A percentile compares a stretch with the other conserved stretches of the same genome.
Evolutionary conservation across 2,797 vertebrate species (phyloP).

Genomic region (Vireo griseus): DNA sequence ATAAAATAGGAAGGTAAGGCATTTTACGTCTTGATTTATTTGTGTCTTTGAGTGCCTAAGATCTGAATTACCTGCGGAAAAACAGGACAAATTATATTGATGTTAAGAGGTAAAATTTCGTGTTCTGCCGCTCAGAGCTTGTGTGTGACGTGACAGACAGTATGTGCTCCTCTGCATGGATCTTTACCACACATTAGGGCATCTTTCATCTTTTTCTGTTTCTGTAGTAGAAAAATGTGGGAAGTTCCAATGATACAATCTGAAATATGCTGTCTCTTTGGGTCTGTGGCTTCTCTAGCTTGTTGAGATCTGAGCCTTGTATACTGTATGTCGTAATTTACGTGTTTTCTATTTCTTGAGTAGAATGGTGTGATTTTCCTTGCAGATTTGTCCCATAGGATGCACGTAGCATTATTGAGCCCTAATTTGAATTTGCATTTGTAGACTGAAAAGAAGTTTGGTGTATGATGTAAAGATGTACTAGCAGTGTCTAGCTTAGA

Average conservation of each 20-base stretch:
- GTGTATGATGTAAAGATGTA: background rate
- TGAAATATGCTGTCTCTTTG: conserved; percentile 31
- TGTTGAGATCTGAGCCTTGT: background rate
- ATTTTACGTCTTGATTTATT: conserved; percentile 3
- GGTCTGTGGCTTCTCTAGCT: background rate
- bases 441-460: background rate
- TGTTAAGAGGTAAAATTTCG: background rate
- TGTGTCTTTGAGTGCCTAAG: background rate
- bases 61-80: background rate
- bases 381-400: background rate
- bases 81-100: background rate
- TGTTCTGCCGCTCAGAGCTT: background rate
- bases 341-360: background rate
- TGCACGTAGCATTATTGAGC: background rate
- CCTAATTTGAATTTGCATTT: conserved; percentile 14
- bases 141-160: background rate
- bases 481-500: background rate
- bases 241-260: conserved; percentile 37
- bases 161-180: background rate
- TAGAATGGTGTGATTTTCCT: background rate
- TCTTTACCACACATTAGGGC: background rate
- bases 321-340: background rate
- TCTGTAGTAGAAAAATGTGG: conserved; percentile 11
- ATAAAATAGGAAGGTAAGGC: conserved; percentile 53
- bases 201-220: background rate